Evolutionary conservation across 2,888 invertebrate species (phyloP).

Genomic region (Magallana nippona): DNA sequence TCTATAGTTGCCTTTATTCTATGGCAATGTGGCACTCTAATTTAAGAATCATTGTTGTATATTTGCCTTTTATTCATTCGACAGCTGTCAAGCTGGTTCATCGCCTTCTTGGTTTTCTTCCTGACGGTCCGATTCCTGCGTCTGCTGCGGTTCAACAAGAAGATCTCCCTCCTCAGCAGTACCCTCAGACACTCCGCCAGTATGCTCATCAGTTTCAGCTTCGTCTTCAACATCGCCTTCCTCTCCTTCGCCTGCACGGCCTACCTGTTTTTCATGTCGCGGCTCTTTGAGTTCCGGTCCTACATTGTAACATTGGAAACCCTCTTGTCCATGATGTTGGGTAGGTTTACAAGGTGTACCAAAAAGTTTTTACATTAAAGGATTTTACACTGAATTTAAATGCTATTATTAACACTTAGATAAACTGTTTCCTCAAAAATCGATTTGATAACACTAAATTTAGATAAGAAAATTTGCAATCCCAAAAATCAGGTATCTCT

Average conservation of each 20-base stretch:
- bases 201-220: constrained; percentile 76
- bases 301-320: constrained; percentile 73
- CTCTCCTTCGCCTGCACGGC: constrained; percentile 75
- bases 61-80: background rate
- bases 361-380: background rate
- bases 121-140: constrained; percentile 79
- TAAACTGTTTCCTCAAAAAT: too few relatives aligned
- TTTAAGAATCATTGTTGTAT: too few relatives aligned
- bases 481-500: too few relatives aligned
- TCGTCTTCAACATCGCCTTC: constrained; percentile 75
- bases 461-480: background rate
- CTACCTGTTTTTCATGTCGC: constrained; percentile 65
- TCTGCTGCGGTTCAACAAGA: constrained; percentile 79
- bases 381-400: too few relatives aligned
- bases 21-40: too few relatives aligned
- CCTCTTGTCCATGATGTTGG: constrained; percentile 75
- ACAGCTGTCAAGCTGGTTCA: constrained; percentile 73
- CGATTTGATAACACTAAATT: background rate
- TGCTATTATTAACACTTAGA: too few relatives aligned
- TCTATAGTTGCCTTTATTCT: too few relatives aligned
- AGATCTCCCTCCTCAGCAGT: constrained; percentile 73
- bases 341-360: constrained; percentile 48
- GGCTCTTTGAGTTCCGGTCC: constrained; percentile 64
- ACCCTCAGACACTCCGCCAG: constrained; percentile 72
- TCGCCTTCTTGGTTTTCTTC: constrained; percentile 78